A percentile compares a stretch with the other conserved stretches of the same genome.
phyloP scores from a whole-genome alignment of 1,140 invertebrate species.

The Bursaphelenchus mucronatus region DNA sequence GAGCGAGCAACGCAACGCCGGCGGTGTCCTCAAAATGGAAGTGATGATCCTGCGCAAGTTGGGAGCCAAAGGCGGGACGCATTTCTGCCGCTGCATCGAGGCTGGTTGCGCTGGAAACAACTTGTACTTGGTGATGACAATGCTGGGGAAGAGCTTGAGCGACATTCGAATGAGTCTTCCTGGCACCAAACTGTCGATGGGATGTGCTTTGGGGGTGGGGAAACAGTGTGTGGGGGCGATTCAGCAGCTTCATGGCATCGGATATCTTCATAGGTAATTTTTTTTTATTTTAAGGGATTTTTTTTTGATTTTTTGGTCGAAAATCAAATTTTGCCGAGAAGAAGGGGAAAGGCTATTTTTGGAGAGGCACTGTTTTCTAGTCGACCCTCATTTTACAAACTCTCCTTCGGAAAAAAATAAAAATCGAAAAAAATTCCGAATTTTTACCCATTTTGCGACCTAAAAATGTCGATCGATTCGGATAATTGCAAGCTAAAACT shows the following conservation, averaged over 20 bases:
- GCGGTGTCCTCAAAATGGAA: constrained; percentile 26
- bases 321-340: too few relatives aligned
- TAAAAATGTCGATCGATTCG: too few relatives aligned
- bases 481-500: too few relatives aligned
- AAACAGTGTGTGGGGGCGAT: constrained; percentile 46
- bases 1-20: constrained; percentile 7
- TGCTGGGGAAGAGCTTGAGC: constrained; percentile 41
- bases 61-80: neutral
- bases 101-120: constrained; percentile 25
- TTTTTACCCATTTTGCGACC: too few relatives aligned
- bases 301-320: neutral
- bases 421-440: too few relatives aligned
- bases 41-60: constrained; percentile 15
- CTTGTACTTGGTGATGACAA: constrained; percentile 48
- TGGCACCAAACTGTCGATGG: constrained; percentile 43
- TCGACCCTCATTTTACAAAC: too few relatives aligned
- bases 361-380: too few relatives aligned
- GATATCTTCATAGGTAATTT: constrained; percentile 46
- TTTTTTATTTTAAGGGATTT: constrained; percentile 27
- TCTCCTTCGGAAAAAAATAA: too few relatives aligned
- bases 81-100: constrained; percentile 19
- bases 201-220: constrained; percentile 42
- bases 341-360: too few relatives aligned
- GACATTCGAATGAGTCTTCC: constrained; percentile 32
- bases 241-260: constrained; percentile 43